Evolutionary conservation across 2,113 vertebrate species (phyloP).

Genomic region (Tachysurus vachellii): DNA sequence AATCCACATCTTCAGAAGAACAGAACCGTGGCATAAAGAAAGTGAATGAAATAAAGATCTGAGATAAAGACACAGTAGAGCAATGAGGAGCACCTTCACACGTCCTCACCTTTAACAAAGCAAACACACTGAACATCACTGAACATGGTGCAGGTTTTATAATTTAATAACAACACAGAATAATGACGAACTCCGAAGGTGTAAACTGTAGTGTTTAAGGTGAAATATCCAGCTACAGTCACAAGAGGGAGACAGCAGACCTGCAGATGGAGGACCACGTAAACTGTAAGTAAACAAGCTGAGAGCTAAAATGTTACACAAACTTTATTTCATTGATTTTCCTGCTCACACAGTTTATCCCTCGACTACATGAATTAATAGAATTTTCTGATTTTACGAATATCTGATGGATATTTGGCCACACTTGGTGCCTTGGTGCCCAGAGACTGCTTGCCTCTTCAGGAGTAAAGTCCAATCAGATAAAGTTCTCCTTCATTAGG

Average conservation of each 20-base stretch:
- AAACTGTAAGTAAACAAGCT: neutral
- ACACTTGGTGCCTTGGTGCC: no score
- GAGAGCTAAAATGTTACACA: neutral
- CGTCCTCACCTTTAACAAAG: neutral
- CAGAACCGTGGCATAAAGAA: neutral
- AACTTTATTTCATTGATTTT: neutral
- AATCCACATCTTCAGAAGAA: fast-evolving
- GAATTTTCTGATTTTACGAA: no score
- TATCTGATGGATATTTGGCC: no score
- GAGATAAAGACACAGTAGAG: neutral
- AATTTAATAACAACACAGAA: neutral
- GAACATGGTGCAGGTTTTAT: neutral
- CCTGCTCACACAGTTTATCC: neutral
- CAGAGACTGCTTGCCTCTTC: no score
- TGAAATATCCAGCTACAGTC: neutral
- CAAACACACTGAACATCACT: neutral
- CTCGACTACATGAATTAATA: no score
- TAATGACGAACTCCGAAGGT: neutral
- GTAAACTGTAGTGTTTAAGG: neutral
- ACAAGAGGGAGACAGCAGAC: neutral
- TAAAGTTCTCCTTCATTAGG: no score
- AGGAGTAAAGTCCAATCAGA: no score
- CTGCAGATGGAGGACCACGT: neutral
- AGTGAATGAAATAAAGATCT: neutral
- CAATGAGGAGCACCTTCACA: neutral